These are phyloP conservation scores for Halcyon senegalensis DNA, from an alignment of 2,113 vertebrate genomes.

Conservation along the genomic window DNA sequence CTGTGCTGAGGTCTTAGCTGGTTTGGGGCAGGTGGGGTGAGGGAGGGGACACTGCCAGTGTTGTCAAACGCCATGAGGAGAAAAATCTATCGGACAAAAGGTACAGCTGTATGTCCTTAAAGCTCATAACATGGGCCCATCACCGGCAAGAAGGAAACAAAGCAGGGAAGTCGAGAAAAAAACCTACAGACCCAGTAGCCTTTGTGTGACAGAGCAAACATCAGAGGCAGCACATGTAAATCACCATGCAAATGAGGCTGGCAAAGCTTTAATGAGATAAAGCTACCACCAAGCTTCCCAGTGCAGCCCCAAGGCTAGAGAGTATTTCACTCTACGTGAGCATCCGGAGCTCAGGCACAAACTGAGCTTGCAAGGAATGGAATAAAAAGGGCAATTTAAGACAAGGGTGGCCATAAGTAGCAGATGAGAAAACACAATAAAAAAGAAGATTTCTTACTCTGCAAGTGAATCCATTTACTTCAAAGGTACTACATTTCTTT, in stretches of 20 bases:
- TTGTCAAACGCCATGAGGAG: background rate
- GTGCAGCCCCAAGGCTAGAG: constrained; percentile 21
- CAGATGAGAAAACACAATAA: constrained; percentile 19
- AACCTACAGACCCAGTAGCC: background rate
- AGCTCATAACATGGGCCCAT: background rate
- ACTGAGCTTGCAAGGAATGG: background rate
- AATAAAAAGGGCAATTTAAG: constrained; percentile 26
- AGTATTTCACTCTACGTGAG: background rate
- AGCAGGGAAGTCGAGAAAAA: background rate
- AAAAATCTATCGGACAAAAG: background rate
- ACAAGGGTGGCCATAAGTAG: background rate
- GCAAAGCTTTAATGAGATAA: background rate
- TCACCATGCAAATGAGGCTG: constrained; percentile 38
- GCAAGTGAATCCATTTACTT: constrained; percentile 34
- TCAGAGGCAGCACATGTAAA: background rate
- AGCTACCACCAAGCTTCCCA: background rate
- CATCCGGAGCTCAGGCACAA: background rate
- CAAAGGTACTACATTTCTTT: constrained; percentile 34
- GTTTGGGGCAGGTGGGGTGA: background rate
- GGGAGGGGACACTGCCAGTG: too few species aligned
- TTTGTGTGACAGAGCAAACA: background rate
- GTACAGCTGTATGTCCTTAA: background rate
- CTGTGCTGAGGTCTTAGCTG: background rate
- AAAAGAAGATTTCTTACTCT: constrained; percentile 4
- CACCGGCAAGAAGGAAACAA: background rate